Percentiles rank a stretch among this genome's conserved stretches.
These are phyloP conservation scores for Coelopa pilipes DNA, from an alignment of 2,888 invertebrate genomes.

Conservation along the genomic window DNA sequence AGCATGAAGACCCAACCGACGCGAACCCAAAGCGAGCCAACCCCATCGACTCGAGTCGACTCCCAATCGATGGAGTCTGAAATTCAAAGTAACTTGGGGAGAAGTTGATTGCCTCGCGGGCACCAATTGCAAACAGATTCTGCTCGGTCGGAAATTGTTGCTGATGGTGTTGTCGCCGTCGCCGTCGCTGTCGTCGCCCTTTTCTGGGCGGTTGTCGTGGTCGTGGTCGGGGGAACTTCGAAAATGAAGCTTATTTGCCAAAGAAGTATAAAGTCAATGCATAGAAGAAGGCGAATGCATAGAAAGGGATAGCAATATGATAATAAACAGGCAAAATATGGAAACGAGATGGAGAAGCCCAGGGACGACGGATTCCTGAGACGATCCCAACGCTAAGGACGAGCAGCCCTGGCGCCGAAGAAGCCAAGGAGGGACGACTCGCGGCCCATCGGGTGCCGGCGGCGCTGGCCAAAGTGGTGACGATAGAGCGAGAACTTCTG, in stretches of 20 bases:
- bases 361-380: too few species aligned
- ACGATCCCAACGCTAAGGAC: background rate
- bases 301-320: too few species aligned
- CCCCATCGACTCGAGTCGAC: background rate
- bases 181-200: slow-evolving; percentile 1
- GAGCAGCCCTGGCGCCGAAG: background rate
- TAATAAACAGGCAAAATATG: too few species aligned
- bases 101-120: slow-evolving; percentile 28
- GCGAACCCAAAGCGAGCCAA: background rate
- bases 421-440: background rate
- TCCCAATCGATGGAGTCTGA: slow-evolving; percentile 11
- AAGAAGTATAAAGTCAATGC: background rate
- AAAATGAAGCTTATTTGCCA: slow-evolving; percentile 18
- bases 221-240: background rate
- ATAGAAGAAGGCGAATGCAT: background rate
- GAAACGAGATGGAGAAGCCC: too few species aligned
- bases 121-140: slow-evolving; percentile 24
- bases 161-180: background rate
- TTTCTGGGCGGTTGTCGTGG: background rate
- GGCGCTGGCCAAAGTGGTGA: background rate
- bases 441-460: background rate
- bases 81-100: slow-evolving; percentile 30
- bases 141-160: background rate
- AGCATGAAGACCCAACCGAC: too few species aligned
- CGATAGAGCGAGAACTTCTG: background rate